Base-by-base conservation (phyloP, 2,888 invertebrate species). In the Pardosa pseudoannulata region DNA sequence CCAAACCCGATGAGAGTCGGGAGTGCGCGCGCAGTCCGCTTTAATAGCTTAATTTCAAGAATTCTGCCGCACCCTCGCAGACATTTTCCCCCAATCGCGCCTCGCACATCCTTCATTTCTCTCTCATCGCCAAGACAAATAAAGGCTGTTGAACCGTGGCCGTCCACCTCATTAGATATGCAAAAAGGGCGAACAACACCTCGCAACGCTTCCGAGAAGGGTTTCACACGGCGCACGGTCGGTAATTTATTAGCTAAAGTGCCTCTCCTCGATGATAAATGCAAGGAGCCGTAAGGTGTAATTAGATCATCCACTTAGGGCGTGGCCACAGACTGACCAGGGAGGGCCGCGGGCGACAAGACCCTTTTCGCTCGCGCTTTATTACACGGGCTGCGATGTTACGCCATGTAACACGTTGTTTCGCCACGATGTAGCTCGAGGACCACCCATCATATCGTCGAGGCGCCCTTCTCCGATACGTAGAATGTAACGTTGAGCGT, bases 261-360 rank as follows among this genome's bases (percentile, higher is more conserved):
- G 67, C 50, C 56, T 50, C 56, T 50, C 28, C 29, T 50, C 74
- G 41, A 74, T 81, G 81, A 81, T 74, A 62, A 81, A 81, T 81
- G 81, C 62, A 28, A 74, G 74, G 62, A 68, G 73, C 74, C 74
- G 81, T 50, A 74, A 74, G 81, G 74, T 81, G 81, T 81, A 81
- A 81, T 81, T 81, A 81, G 81, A 81, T 68, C 81, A 62, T 81
- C 68, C 39, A n/a, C 27, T 28, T 9, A 65, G 13, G 74, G 81
- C 74, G 81, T 74, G 68, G 73, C 31, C n/a, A n/a, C n/a, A n/a
- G n/a, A n/a, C 13, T 46, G 13, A 16, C 13, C 36, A 36, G 5
- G 2, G 6, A 1, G 16, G 19, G 68, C 76, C 76, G 36, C 39
- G 16, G 62, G 62, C 36, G 36, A 62, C 36, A 62, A 46, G 56